Conservation (phyloP, 2,113 vertebrate species). For the Phylloscopus trochiloides region DNA sequence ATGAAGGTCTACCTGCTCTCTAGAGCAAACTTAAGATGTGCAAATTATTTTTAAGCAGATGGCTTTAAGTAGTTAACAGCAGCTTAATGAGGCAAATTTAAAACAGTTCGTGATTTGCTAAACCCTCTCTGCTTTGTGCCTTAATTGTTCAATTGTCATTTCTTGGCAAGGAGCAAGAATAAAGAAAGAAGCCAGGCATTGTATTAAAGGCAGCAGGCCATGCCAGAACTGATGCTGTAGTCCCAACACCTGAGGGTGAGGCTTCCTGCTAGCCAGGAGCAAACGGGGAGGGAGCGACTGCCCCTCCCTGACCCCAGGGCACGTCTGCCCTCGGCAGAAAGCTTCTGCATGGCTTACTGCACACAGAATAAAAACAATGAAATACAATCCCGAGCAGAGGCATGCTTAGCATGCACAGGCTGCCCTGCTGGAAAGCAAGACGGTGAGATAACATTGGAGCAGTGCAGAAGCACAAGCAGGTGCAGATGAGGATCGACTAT, state of each 20-base stretch:
- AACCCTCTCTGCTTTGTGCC: neutral
- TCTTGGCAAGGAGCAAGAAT: neutral
- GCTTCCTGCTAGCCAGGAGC: neutral
- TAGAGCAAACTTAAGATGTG: neutral
- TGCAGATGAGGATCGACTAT: neutral
- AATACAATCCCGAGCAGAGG: neutral
- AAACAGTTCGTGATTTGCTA: constrained; percentile 34
- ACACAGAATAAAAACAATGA: rapidly evolving
- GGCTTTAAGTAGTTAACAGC: constrained; percentile 38
- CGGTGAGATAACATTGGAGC: rapidly evolving
- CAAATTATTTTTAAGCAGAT: constrained; percentile 58
- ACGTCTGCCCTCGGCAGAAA: rapidly evolving
- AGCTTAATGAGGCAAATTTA: constrained; percentile 49
- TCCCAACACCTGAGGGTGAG: neutral
- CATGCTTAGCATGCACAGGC: neutral
- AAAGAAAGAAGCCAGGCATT: neutral
- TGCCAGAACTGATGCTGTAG: neutral
- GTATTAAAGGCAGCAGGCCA: neutral
- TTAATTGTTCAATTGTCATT: constrained; percentile 22
- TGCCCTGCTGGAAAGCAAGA: neutral
- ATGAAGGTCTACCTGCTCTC: constrained; percentile 43
- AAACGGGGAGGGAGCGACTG: neutral
- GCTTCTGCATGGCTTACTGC: neutral
- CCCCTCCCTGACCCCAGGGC: neutral
- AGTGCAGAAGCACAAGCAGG: neutral